Percentiles rank a stretch among this genome's conserved stretches.
Conservation (phyloP, 2,113 vertebrate species). For the Charadrius vociferus region DNA sequence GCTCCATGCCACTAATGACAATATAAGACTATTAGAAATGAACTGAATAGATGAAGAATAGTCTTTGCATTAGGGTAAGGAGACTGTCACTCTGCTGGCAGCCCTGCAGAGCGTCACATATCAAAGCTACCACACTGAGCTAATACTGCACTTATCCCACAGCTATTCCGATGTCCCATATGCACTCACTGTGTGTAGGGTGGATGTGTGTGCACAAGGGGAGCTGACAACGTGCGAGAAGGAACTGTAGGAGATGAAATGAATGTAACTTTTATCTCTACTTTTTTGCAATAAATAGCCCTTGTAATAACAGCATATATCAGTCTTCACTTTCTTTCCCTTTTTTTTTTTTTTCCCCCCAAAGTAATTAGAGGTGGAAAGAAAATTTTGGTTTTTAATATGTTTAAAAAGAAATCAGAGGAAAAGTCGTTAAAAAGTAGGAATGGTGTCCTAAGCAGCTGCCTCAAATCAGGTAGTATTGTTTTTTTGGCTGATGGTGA, state of each 20-base stretch:
- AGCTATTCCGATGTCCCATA: constrained; percentile 53
- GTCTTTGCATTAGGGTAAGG: constrained; percentile 52
- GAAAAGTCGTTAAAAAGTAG: not conserved
- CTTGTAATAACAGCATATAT: constrained; percentile 31
- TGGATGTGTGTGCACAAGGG: not conserved
- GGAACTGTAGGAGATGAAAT: constrained; percentile 52
- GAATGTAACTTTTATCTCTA: constrained; percentile 56
- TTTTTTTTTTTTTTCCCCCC: not conserved
- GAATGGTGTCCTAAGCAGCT: not conserved
- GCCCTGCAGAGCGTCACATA: constrained; percentile 46
- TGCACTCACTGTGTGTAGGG: constrained; percentile 19
- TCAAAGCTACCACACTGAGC: constrained; percentile 68
- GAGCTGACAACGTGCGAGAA: constrained; percentile 54
- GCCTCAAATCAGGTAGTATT: not conserved
- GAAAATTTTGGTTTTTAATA: accelerated
- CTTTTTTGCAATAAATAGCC: constrained; percentile 8
- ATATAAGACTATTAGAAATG: constrained; percentile 48
- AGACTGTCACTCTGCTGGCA: constrained; percentile 69
- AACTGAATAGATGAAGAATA: constrained; percentile 49
- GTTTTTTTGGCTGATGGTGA: not conserved
- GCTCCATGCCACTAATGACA: constrained; percentile 39
- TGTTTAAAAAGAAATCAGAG: not conserved
- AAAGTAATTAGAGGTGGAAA: not conserved
- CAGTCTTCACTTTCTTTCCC: not conserved
- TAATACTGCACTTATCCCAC: constrained; percentile 64